Base-by-base conservation (phyloP, 92 coral and sea anemone genomes). In the Phenganax subtilis region DNA sequence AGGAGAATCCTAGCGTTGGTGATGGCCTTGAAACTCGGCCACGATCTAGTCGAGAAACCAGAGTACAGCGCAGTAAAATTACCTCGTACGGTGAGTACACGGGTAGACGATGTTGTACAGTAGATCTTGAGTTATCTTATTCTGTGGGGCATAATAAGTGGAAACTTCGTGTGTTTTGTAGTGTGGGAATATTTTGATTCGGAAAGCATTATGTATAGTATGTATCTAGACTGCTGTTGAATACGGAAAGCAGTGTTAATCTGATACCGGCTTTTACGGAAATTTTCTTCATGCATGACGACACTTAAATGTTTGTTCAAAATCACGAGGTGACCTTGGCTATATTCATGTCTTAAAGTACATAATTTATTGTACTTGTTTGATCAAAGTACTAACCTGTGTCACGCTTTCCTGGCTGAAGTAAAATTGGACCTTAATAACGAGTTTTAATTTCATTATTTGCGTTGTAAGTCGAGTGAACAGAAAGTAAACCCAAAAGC, bases 61-160 rank as follows among this genome's bases (percentile, higher is more conserved):
- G 69, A 51, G 83, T 79, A 6, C 83, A 79, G 52, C 73, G 83
- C 52, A 79, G 83, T 29, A 79, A 79, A 54, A 79, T 79, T 37
- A 79, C 73, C 8, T 63, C 83, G 9, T 79, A 62, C 29, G 83
- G 83, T 79, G 69, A 44, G 83, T 79, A 79, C 77, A 29, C 12
- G 51, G n/a, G 52, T 17, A 17, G n/a, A 65, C 12, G 31, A 69
- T 9, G 52, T 6, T 25, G n/a, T 51, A 14, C 28, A 10, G 5
- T 37, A 5, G 5, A 37, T 5, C 47, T 5, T 37, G 3, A 5
- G 47, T 37, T 37, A 1, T 68, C 47, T 37, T 30, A 1, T 14
- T 27, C 53, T 68, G 53, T 3, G 73, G 47, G 47, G 31, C 9
- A 30, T 37, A 16, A 10, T 3, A 25, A 27, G 53, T 17, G 73